Percentiles rank a stretch among this genome's conserved stretches.
phyloP scores from a whole-genome alignment of 2,797 vertebrate species.

The Propithecus perrieri region DNA sequence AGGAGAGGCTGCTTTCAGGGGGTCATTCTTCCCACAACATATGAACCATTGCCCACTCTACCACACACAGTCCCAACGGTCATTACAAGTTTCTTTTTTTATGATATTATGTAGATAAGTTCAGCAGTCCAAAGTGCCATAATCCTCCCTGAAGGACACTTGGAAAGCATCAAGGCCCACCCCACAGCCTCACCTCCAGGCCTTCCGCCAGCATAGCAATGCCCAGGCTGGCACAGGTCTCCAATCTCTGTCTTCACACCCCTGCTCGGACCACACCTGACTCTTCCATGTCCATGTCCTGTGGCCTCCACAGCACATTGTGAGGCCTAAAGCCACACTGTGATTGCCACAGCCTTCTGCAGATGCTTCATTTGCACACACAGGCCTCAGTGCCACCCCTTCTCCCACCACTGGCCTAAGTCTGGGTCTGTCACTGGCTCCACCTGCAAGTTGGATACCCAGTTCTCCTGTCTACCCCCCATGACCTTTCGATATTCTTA shows the following conservation, averaged over 20 bases:
- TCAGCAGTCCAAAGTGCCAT: neutral
- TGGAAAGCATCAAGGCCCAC: neutral
- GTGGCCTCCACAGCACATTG: neutral
- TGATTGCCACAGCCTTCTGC: neutral
- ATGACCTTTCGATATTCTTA: neutral
- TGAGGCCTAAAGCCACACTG: neutral
- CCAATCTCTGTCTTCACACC: neutral
- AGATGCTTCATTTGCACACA: neutral
- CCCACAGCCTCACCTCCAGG: accelerated
- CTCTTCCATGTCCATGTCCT: neutral
- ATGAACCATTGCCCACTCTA: neutral
- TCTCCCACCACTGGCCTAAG: neutral
- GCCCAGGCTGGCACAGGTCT: neutral
- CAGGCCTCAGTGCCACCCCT: neutral
- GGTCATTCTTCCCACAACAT: neutral
- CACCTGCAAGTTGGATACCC: neutral
- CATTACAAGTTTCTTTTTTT: neutral
- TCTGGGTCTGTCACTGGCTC: neutral
- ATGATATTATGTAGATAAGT: neutral
- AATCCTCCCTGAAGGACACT: neutral
- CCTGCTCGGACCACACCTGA: neutral
- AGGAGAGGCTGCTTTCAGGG: neutral
- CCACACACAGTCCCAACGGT: neutral
- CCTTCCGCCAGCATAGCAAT: neutral
- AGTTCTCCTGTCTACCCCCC: neutral